Evolutionary conservation across 2,113 vertebrate genomes (phyloP).

Genomic region (Polyodon spathula): DNA sequence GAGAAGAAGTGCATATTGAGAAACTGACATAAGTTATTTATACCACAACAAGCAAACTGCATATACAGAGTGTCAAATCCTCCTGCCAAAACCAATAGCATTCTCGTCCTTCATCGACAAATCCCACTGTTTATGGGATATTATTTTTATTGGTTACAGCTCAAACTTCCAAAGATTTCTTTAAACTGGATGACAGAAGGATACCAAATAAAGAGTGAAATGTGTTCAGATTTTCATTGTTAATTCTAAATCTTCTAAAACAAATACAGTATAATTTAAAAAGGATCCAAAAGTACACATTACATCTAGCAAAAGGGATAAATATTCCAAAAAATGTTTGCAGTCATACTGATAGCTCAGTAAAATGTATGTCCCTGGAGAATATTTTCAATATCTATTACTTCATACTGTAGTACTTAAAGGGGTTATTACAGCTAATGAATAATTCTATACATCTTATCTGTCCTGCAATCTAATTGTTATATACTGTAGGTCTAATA

Average conservation of each 20-base stretch:
- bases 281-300: not conserved
- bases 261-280: not conserved
- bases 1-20: constrained; percentile 69
- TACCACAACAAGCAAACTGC: constrained; percentile 67
- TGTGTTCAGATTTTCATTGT: constrained; percentile 23
- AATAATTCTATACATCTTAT: too few species aligned
- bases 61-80: constrained; percentile 51
- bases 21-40: constrained; percentile 83
- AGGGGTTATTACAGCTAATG: too few species aligned
- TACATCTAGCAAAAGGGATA: too few species aligned
- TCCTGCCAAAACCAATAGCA: constrained; percentile 75
- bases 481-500: too few species aligned
- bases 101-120: constrained; percentile 82
- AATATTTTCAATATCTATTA: too few species aligned
- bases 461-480: too few species aligned
- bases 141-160: constrained; percentile 87
- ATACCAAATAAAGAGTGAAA: constrained; percentile 58
- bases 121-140: constrained; percentile 90
- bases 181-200: constrained; percentile 18
- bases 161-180: constrained; percentile 65
- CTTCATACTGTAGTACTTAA: too few species aligned
- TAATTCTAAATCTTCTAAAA: not conserved
- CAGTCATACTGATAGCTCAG: too few species aligned
- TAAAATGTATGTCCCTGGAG: too few species aligned
- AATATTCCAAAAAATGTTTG: too few species aligned